Percentiles rank a stretch among this genome's conserved stretches.
Evolutionary conservation across 2,797 vertebrate species (phyloP).

Genomic region (Graptemys geographica): DNA sequence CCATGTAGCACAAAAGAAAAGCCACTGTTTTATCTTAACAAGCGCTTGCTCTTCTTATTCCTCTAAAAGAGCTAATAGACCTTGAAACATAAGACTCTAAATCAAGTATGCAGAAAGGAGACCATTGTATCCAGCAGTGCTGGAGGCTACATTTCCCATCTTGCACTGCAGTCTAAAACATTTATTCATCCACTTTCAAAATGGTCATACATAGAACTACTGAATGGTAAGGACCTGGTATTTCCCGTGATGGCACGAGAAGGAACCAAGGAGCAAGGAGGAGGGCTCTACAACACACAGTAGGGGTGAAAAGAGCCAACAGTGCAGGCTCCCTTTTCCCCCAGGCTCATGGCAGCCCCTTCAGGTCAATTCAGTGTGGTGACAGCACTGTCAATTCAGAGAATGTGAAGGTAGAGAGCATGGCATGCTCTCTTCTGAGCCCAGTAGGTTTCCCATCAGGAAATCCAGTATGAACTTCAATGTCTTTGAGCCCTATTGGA

Average conservation of each 20-base stretch:
- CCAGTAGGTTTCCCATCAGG: background rate
- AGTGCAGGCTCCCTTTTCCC: background rate
- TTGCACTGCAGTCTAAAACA: background rate
- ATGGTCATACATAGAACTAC: no score
- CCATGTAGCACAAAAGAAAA: background rate
- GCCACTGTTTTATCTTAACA: background rate
- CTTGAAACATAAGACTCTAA: constrained; percentile 9
- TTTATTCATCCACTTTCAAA: background rate
- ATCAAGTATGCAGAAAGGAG: background rate
- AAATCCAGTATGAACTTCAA: background rate
- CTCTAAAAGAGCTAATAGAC: background rate
- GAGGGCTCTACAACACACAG: background rate
- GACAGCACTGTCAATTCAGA: background rate
- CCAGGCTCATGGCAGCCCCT: background rate
- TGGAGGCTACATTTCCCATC: background rate
- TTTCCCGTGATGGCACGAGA: background rate
- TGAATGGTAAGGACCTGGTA: background rate
- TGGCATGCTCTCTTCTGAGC: background rate
- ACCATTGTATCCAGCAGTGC: background rate
- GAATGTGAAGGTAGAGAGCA: background rate
- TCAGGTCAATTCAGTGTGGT: background rate
- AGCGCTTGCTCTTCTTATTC: background rate
- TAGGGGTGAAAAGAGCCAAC: background rate
- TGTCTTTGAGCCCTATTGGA: background rate
- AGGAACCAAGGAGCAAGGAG: background rate